These are phyloP conservation scores for Centruroides vittatus DNA, from an alignment of 1,140 invertebrate species.

Conservation along the genomic window DNA sequence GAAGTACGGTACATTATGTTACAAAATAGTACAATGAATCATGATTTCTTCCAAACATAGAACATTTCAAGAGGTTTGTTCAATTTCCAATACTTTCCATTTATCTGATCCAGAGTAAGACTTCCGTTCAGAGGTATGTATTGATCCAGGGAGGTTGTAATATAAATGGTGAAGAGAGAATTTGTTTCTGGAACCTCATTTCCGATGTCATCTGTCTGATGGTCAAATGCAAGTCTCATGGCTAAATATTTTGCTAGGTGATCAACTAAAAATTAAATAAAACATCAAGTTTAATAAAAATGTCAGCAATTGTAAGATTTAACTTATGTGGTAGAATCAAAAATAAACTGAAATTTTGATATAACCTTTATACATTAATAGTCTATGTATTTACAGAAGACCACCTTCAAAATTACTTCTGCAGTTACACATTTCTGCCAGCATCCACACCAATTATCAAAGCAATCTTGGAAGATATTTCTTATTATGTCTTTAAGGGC, in stretches of 20 bases:
- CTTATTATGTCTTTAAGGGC: too few species aligned
- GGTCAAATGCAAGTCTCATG: slow-evolving; percentile 34
- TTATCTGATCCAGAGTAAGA: slow-evolving; percentile 72
- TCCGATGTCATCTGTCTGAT: slow-evolving; percentile 38
- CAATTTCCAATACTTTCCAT: slow-evolving; percentile 90
- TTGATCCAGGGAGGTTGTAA: slow-evolving; percentile 65
- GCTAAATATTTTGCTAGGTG: neutral
- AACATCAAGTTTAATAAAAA: too few species aligned
- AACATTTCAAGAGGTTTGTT: slow-evolving; percentile 94
- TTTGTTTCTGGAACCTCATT: slow-evolving; percentile 48
- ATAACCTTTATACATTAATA: too few species aligned
- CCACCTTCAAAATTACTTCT: too few species aligned
- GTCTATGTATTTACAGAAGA: too few species aligned
- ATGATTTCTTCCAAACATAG: slow-evolving; percentile 68
- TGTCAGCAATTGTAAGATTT: too few species aligned
- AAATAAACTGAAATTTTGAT: too few species aligned
- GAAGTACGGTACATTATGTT: too few species aligned
- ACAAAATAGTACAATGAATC: neutral
- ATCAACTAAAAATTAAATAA: slow-evolving; percentile 29
- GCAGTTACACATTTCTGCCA: too few species aligned
- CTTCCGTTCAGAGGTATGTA: slow-evolving; percentile 66
- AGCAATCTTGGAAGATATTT: too few species aligned
- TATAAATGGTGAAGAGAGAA: slow-evolving; percentile 49
- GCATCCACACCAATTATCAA: too few species aligned
- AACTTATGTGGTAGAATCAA: too few species aligned